Conservation (phyloP, 2,113 vertebrate species). For the Apodemus speciosus region DNA sequence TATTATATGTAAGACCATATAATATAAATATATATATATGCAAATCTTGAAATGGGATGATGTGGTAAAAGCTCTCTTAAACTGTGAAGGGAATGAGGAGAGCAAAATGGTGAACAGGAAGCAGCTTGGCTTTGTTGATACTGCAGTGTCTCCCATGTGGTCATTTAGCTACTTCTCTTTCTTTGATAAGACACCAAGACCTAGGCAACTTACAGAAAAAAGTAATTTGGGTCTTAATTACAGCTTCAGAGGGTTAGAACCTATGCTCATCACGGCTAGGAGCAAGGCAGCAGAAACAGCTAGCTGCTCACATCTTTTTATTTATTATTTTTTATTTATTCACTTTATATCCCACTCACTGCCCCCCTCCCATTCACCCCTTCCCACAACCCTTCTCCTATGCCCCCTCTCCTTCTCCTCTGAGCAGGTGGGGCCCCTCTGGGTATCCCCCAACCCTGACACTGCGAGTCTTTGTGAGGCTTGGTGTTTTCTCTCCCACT, state of each 20-base stretch:
- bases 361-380: no score
- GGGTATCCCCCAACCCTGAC: no score
- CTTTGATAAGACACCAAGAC: neutral
- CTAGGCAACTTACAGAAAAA: neutral
- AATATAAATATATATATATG: no score
- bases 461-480: no score
- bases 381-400: no score
- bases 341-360: no score
- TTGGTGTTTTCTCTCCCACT: no score
- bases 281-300: neutral
- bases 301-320: neutral
- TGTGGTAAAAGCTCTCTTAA: conserved; percentile 36
- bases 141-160: neutral
- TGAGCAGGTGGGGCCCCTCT: no score
- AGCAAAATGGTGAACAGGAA: neutral
- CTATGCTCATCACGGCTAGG: neutral
- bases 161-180: neutral
- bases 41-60: neutral
- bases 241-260: neutral
- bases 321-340: no score
- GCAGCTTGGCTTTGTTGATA: neutral
- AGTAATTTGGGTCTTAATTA: neutral
- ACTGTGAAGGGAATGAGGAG: neutral
- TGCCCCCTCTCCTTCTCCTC: no score
- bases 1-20: no score